Base-by-base conservation (phyloP, 2,797 vertebrate species). In the Simalia tracyae region DNA sequence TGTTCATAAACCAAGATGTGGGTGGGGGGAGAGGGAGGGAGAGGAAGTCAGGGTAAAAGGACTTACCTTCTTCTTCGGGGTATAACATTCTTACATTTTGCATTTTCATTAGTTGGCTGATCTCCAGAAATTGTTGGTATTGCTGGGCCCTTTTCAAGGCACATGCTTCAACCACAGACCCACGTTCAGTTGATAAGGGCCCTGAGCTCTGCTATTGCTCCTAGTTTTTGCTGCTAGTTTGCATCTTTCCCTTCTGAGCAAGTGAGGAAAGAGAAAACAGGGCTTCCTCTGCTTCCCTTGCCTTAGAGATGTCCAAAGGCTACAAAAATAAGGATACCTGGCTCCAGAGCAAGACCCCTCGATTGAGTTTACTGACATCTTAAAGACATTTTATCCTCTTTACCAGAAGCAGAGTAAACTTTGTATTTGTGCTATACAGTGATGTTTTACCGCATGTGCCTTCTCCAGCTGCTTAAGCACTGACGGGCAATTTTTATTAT, bases 101-200 rank as follows among this genome's bases (percentile, higher is more conserved):
- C 36, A 66, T 91, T 63, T 87, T 72, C 10, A 22, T 50, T 68
- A 22, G 31, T 8, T 87, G 6, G 22, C 14, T 87, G 36, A 85
- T 31, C 36, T 8, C 17, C n/a, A 63, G 86, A 46, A 24, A 4
- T 26, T 2, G 6, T 7, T 63, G 60, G 15, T 31, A 19, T 36
- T 36, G 28, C 8, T 60, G n/a, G 57, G 57, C 28, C 31, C 56
- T 17, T 36, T 0, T 24, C 42, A 84, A 22, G 76, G 42, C 31
- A 22, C 9, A 15, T 68, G 28, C 5, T 7, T 24, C 3, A 54
- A 24, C 64, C 31, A 2, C n/a, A 19, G 15, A 31, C n/a, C 86
- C 31, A 60, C 9, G 9, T n/a, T 3, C 36, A 60, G 0, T 0
- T 2, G 1, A 0, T 72, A 22, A n/a, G 56, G 4, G 1, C 24